Evolutionary conservation across 2,113 vertebrate genomes (phyloP), one percentile per base, ranked within the genome.

Genomic region (Mixornis gularis): DNA sequence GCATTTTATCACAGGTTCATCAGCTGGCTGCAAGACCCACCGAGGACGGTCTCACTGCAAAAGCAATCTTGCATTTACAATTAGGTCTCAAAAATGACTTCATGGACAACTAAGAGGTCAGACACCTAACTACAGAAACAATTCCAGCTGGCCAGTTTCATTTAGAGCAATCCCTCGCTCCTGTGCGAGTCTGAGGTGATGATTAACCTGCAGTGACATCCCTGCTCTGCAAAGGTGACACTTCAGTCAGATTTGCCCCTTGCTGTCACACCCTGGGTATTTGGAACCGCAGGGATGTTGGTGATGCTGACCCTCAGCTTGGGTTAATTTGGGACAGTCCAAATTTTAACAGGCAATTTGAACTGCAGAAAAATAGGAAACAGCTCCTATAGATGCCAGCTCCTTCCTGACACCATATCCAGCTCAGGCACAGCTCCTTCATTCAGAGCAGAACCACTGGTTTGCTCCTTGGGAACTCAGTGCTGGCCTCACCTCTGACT

Each of bases 321-420:
- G 46, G 70, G 9, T 26, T 41, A 2, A 43, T 65, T 21, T 71
- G 69, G 36, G 55, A 77, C 26, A 25, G 10, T 16, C 40, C 13
- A 5, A 30, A 41, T 49, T 76, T 49, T 27, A 56, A 24, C 34
- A 38, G 13, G 22, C 26, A 52, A 22, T 27, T 32, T 11, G 53
- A 73, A 43, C 4, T 7, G 4, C 29, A 59, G 64, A 76, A 15
- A 25, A 69, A 18, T 1, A 68, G 66, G 16, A 36, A 69, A 65
- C 2, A 63, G 40, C 19, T 66, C 52, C 40, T 17, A 0, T 0
- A 11, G 26, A 43, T 10, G 3, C 55, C 44, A 85, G 52, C 8
- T 36, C 32, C 16, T 4, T 52, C 64, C 44, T 10, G 11, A 17
- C 7, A 49, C 12, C 1, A 49, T 0, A 15, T 4, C 59, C 59